Evolutionary conservation across 2,888 invertebrate genomes (phyloP), one percentile per base, ranked within the genome.

Genomic region (Aplocera efformata): DNA sequence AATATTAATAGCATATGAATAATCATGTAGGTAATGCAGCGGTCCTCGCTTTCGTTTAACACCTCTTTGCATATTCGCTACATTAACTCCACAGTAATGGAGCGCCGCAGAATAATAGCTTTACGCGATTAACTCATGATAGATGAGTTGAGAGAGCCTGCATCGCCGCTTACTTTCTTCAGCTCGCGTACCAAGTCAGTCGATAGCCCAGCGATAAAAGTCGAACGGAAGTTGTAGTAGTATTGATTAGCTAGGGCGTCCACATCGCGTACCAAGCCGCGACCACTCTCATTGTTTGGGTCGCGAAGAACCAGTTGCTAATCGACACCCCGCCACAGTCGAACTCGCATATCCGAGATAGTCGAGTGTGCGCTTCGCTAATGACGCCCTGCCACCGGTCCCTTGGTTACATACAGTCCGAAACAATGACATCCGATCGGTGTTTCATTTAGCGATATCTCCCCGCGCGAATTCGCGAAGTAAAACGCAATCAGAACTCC

Each of bases 261-360:
- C 59, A 60, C 61, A 66, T 60, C 67, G 69, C 79, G 86, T 86
- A 84, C 85, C 86, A 83, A 72, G 68, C 78, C 63, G 85, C 76
- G 84, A 88, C 75, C 79, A 78, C 81, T 71, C 86, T 76, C 76
- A 84, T 83, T 88, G 85, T 85, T 85, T 85, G 82, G 72, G 70
- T 73, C 57, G 69, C 65, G 66, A 76, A 70, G 71, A 77, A 73
- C 71, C 43, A 56, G 83, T 81, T 82, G 81, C 81, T 72, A 82
- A 76, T 79, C 65, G 69, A 77, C 78, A 61, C 68, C 63, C 46
- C 45, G 51, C 63, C 63, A 75, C 81, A 82, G 82, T 83, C 62
- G 59, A 48, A 58, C 68, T 56, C 53, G 58, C 65, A 70, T 66
- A 69, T 68, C 72, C 77, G 75, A 64, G 67, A 63, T 42, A 67